Conservation (phyloP, 2,888 invertebrate species). For the Torymus aiolomorphi region DNA sequence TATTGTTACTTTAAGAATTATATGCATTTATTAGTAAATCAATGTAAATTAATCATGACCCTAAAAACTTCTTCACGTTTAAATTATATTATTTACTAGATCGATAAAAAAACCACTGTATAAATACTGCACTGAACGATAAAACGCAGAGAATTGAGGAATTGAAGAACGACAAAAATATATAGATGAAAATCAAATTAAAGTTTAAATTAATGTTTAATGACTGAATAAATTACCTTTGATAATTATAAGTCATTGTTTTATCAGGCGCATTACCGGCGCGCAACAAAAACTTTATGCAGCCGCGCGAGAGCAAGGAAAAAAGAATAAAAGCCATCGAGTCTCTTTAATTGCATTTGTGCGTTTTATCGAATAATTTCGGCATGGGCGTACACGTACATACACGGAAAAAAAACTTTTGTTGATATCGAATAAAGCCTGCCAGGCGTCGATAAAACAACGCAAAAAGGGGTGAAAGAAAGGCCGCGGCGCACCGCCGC, state of each 20-base stretch:
- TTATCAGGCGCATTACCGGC: too few species aligned
- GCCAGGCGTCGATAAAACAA: background rate
- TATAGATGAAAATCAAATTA: conserved; percentile 4
- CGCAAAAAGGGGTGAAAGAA: background rate
- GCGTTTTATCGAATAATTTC: conserved; percentile 6
- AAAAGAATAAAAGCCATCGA: background rate
- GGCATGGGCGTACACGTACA: background rate
- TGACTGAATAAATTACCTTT: conserved; percentile 23
- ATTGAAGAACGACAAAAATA: too few species aligned
- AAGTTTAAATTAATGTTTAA: conserved; percentile 25
- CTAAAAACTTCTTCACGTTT: too few species aligned
- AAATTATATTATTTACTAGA: too few species aligned
- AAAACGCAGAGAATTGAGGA: too few species aligned
- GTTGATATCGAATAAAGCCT: conserved; percentile 10
- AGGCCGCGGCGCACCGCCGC: background rate
- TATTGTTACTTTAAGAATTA: too few species aligned
- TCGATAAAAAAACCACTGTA: background rate
- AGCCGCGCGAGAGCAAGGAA: background rate
- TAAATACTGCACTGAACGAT: background rate
- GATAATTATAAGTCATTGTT: conserved; percentile 30
- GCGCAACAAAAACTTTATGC: too few species aligned
- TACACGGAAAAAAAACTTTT: background rate
- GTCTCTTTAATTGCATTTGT: background rate
- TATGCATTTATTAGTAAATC: too few species aligned
- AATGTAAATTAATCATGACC: too few species aligned